These are phyloP conservation scores for Cardiocondyla obscurior DNA, from an alignment of 1,140 invertebrate species.

Conservation along the genomic window DNA sequence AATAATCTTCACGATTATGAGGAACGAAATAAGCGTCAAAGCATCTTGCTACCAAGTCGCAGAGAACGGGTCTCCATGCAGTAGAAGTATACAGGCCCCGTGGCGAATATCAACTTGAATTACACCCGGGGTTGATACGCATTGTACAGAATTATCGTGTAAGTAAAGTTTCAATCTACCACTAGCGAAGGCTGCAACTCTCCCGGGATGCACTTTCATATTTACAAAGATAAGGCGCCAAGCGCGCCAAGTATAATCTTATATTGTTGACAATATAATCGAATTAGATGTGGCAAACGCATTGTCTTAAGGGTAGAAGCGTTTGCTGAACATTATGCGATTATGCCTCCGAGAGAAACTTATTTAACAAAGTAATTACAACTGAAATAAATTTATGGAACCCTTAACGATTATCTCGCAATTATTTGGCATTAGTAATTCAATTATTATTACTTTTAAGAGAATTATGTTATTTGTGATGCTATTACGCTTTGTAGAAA, in stretches of 20 bases:
- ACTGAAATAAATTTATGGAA: neutral
- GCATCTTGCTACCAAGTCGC: slow-evolving; percentile 43
- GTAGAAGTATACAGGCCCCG: slow-evolving; percentile 67
- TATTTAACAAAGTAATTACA: neutral
- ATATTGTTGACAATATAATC: slow-evolving; percentile 27
- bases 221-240: slow-evolving; percentile 40
- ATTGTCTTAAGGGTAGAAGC: neutral
- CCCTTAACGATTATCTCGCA: neutral
- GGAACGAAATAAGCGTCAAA: slow-evolving; percentile 60
- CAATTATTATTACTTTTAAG: neutral
- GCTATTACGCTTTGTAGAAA: slow-evolving; percentile 9
- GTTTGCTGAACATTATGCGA: slow-evolving; percentile 20
- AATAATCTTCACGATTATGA: slow-evolving; percentile 65
- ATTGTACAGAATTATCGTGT: slow-evolving; percentile 73
- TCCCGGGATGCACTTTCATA: slow-evolving; percentile 50
- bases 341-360: neutral
- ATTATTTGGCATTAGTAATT: neutral
- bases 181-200: slow-evolving; percentile 62
- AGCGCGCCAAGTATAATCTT: slow-evolving; percentile 18
- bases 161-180: slow-evolving; percentile 77
- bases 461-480: neutral
- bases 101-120: slow-evolving; percentile 74
- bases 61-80: slow-evolving; percentile 38
- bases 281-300: slow-evolving; percentile 9
- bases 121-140: slow-evolving; percentile 68